Base-by-base conservation (phyloP, 2,113 vertebrate genomes). In the Eidolon helvum region DNA sequence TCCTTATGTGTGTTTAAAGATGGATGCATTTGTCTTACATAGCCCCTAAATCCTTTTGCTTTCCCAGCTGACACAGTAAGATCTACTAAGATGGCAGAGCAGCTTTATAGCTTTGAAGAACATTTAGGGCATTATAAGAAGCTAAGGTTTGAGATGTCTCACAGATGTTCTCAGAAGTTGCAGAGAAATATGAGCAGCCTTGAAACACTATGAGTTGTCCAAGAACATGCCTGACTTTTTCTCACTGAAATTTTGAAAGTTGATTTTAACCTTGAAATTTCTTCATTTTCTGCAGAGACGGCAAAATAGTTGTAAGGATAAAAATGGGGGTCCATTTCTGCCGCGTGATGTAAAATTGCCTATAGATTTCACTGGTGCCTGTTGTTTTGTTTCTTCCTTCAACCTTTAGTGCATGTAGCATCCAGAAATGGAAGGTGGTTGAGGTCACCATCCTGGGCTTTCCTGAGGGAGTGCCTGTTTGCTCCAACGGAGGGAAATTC, bases 231-330 rank as follows among this genome's bases (percentile, higher is more conserved):
- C 61, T 85, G 86, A 65, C 35, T 83, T 50, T 95, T 71, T 87
- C 50, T 83, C 68, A 72, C 3, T 66, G 14, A 91, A 96, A 92
- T 43, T 77, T 94, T 69, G 30, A 75, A 94, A 88, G 35, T 68
- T 95, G 15, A 11, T 88, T 91, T 97, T 95, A 38, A 88, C 18
- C 19, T 93, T 91, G 61, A 50, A 89, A 57, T 97, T 16, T 75
- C 53, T 68, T 82, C 40, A 26, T 94, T 87, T 88, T 69, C 55
- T 74, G 16, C 14, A 78, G 84, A 72, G n/a, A 88, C 14, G 19
- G 4, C 30, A 84, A 26, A 75, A 66, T 69, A 93, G 24, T 95
- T 91, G 45, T 4, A 87, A 82, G 71, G 75, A 68, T 78, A 53
- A 66, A 85, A 90, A 35, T 61, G 18, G 63, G 5, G 33, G 66